A percentile compares a stretch with the other conserved stretches of the same genome.
Evolutionary conservation across 2,888 invertebrate genomes (phyloP).

Genomic region (Diplolepis rosae): DNA sequence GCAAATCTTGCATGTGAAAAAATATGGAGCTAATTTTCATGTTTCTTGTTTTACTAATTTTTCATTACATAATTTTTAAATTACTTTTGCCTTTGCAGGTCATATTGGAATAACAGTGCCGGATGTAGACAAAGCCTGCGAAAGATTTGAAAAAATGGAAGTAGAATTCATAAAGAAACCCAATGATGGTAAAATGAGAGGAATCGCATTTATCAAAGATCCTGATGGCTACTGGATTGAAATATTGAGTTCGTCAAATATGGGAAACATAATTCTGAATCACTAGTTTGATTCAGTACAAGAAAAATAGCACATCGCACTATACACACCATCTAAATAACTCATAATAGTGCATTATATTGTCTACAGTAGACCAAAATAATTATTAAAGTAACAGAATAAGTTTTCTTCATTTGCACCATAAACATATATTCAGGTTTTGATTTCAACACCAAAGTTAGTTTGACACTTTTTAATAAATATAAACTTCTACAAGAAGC

Average conservation of each 20-base stretch:
- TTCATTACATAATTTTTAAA: neutral
- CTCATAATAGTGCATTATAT: neutral
- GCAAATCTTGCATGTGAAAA: too few species aligned
- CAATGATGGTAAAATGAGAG: conserved; percentile 94
- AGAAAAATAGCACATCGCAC: neutral
- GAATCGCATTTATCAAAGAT: conserved; percentile 94
- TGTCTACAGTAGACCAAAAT: neutral
- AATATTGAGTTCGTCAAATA: conserved; percentile 79
- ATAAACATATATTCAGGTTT: neutral
- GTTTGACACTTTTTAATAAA: neutral
- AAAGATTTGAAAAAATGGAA: conserved; percentile 88
- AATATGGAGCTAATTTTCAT: too few species aligned
- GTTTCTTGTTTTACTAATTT: too few species aligned
- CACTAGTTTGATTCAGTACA: neutral
- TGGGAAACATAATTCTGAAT: conserved; percentile 48
- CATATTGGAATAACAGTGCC: conserved; percentile 95
- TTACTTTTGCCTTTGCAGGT: conserved; percentile 73
- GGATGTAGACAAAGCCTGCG: conserved; percentile 91
- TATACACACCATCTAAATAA: neutral
- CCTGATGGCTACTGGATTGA: conserved; percentile 99
- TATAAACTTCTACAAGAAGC: neutral
- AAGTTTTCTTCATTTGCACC: neutral
- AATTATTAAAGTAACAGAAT: neutral
- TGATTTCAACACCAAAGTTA: conserved; percentile 3
- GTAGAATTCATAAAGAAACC: conserved; percentile 94